Base-by-base conservation (phyloP, 2,888 invertebrate species). In the Taenaris catops region DNA sequence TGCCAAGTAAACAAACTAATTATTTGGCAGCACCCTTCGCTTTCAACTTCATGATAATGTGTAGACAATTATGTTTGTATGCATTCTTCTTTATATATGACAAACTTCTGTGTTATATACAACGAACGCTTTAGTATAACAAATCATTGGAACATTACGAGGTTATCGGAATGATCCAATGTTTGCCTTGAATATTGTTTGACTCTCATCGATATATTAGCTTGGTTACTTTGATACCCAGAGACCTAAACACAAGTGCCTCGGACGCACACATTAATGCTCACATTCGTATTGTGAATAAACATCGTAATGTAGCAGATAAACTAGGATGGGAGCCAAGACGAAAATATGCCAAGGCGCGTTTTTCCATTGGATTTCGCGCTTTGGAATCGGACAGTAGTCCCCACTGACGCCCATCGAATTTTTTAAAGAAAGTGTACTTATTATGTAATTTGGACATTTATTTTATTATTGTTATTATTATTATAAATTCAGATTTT, bases 311-410 rank as follows among this genome's bases (percentile, higher is more conserved):
- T 83, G 84, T 83, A 84, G 76, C 81, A 81, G 86, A 86, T 84
- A 84, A 86, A 86, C 84, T 86, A 86, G 86, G 86, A 84, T 86
- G 72, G 73, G 78, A 84, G 86, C 86, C 86, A 86, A 86, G 86
- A 86, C 86, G 84, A 86, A 86, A 86, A 86, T 86, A 86, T 86
- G 79, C 86, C 64, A 75, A 79, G 66, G 63, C 81, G 84, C 78
- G 84, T 86, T 86, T 86, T 84, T 84, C 86, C 84, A 80, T 80
- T 78, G 80, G 80, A 70, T 80, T 79, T 73, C 66, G 75, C 76
- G 78, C 79, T 83, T 81, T 81, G 72, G 74, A 78, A 79, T 78
- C 81, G 69, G 65, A 63, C 72, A 74, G 71, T 73, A 79, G 70
- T 61, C 62, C 60, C 56, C 58, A 55, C 62, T 53, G 56, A 63